Evolutionary conservation across 1,140 invertebrate genomes (phyloP), one percentile per base, ranked within the genome.

Genomic region (Aphelenchoides fujianensis): DNA sequence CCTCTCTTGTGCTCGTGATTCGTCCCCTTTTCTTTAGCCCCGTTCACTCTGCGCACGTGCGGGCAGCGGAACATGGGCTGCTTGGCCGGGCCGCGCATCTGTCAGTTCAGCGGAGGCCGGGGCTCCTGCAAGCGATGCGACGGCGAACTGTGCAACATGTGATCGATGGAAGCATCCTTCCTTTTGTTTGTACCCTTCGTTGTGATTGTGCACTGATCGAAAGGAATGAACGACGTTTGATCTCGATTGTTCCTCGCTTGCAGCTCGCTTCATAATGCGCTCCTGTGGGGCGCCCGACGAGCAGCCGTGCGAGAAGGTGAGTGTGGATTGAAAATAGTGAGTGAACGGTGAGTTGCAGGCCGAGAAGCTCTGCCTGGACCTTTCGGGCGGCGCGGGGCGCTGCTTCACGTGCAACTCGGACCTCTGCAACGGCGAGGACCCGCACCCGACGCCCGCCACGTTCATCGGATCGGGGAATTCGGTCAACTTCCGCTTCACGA

Each of bases 11-110:
- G 27, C 61, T 69, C 3, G 53, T 69, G 57, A 27, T 69, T 2
- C 23, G 2, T 27, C 70, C 23, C 9, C 5, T 12, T 16, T 73
- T 55, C 34, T 70, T 70, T 68, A 76, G 74, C 74, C 52, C 74
- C 74, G 32, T 76, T 76, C 63, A 71, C 69, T 7, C 63, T 76
- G 2, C 28, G 74, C 59, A 76, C 74, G 2, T 76, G 74, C 52
- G 74, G 75, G 16, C 23, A 48, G 23, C 67, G 72, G 30, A 75
- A 78, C 31, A 54, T 61, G 19, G 74, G 74, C 7, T 76, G 74
- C 41, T 71, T 76, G 9, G 74, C 74, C 5, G 74, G 74, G 2
- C 75, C 74, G 2, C 28, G 74, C 19, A 72, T 77, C 28, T 76
- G 74, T 36, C 69, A 76, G 48, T 76, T 76, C 48, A 54, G 32